These are phyloP conservation scores for Phytoseiulus persimilis DNA, from an alignment of 2,888 invertebrate species.

Conservation along the genomic window DNA sequence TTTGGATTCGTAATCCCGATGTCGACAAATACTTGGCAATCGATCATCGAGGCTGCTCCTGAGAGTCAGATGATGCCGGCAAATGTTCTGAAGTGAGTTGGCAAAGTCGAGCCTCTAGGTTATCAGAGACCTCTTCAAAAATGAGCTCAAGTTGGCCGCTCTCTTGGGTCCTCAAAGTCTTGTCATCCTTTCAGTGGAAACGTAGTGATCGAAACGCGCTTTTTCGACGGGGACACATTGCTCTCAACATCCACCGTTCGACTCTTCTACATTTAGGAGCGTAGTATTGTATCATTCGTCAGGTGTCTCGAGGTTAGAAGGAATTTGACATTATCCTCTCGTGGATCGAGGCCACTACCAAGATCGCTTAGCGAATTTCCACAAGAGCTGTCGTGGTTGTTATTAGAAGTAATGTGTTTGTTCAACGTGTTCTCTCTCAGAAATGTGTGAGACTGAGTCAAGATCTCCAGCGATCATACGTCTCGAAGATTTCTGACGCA, in stretches of 20 bases:
- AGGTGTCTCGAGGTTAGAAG: too few relatives aligned
- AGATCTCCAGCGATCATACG: too few relatives aligned
- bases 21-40: conserved; percentile 99
- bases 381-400: too few relatives aligned
- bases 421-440: too few relatives aligned
- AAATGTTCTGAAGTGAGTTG: conserved; percentile 77
- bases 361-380: too few relatives aligned
- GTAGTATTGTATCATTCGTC: too few relatives aligned
- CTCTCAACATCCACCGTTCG: conserved; percentile 90
- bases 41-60: conserved; percentile 93
- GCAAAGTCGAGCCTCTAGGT: background rate
- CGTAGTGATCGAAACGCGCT: conserved; percentile 90
- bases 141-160: too few relatives aligned
- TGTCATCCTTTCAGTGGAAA: conserved; percentile 67
- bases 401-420: too few relatives aligned
- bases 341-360: too few relatives aligned
- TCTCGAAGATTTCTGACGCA: too few relatives aligned
- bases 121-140: background rate
- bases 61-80: conserved; percentile 99
- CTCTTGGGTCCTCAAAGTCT: conserved; percentile 41
- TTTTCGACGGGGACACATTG: conserved; percentile 85
- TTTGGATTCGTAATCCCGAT: conserved; percentile 98
- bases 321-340: too few relatives aligned
- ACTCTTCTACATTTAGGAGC: conserved; percentile 73
- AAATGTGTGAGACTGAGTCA: too few relatives aligned